These are phyloP conservation scores for Hipparchia semele DNA, from an alignment of 2,888 invertebrate genomes.

Conservation along the genomic window DNA sequence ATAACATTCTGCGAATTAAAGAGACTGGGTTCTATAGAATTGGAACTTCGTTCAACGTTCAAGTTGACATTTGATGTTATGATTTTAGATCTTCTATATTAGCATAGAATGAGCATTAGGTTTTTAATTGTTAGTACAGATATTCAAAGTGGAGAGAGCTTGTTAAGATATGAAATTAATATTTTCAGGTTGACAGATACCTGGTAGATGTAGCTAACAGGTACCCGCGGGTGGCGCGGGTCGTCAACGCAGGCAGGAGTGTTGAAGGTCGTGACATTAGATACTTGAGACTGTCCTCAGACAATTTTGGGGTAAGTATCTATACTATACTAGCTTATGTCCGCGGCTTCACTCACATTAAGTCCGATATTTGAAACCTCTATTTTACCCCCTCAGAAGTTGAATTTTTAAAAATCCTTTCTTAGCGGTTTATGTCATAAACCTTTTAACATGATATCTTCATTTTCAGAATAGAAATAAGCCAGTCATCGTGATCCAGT, in stretches of 20 bases:
- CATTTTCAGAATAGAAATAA: conserved; percentile 61
- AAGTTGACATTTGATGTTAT: too few species aligned
- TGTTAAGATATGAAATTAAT: not conserved
- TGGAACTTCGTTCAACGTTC: too few species aligned
- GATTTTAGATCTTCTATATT: too few species aligned
- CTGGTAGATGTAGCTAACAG: conserved; percentile 55
- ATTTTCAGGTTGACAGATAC: conserved; percentile 62
- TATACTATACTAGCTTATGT: not conserved
- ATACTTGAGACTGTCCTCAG: conserved; percentile 82
- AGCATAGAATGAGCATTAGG: too few species aligned
- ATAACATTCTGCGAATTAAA: too few species aligned
- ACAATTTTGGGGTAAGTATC: conserved; percentile 63
- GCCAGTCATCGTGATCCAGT: conserved; percentile 83
- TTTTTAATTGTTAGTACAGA: too few species aligned
- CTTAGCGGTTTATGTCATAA: too few species aligned
- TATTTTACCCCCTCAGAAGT: too few species aligned
- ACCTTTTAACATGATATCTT: not conserved
- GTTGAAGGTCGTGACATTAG: conserved; percentile 82
- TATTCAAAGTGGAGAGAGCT: not conserved
- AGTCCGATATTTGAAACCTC: too few species aligned
- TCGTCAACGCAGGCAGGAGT: conserved; percentile 76
- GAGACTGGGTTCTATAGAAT: not conserved
- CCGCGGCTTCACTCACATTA: too few species aligned
- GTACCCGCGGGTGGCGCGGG: conserved; percentile 56
- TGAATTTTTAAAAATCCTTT: too few species aligned